Evolutionary conservation across 2,888 invertebrate species (phyloP), one percentile per base, ranked within the genome.

Genomic region (Acrocera orbiculus): DNA sequence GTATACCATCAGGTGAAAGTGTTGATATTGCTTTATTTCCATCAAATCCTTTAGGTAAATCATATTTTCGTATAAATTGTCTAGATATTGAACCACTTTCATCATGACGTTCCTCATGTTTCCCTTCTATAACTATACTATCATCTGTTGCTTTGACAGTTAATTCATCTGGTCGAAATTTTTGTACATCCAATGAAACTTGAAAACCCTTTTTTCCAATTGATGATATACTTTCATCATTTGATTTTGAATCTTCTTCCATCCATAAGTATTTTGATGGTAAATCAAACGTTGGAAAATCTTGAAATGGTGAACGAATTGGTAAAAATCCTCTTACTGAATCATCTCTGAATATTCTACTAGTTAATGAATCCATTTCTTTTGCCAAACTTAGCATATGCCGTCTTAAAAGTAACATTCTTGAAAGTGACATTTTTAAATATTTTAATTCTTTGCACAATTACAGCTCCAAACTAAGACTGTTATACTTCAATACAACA

Each of bases 101-200:
- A 42, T 80, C 78, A 28, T 70, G 67, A 44, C 74, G 74, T 41
- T 82, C 73, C 46, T 80, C 79, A 50, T 79, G 83, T 50, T 74
- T 80, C 0, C 77, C 83, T 53, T 83, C 78, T 10, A 80, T 65
- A 32, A 73, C 67, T 14, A 85, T 67, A 35, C 66, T 67, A 42
- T 74, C 70, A 7, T 79, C 81, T 1, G 76, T 65, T 0, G 79
- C 79, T 54, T 80, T 82, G 13, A 85, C 81, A 7, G 69, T 65
- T 23, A 86, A 72, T 54, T 85, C 83, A 11, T 74, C 70, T 0
- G 83, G 82, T n/a, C 67, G 62, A 47, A 82, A 85, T 45, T 82
- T 77, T 47, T 76, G 71, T 1, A 83, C 79, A 49, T 83, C 82
- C 46, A 82, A 58, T 46, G 69, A 70, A 9, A 77, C 74, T 50